A percentile compares a stretch with the other conserved stretches of the same genome.
Evolutionary conservation across 53 echinoderm and acorn worm genomes (phyloP).

Genomic region (Echinometra lucunter): DNA sequence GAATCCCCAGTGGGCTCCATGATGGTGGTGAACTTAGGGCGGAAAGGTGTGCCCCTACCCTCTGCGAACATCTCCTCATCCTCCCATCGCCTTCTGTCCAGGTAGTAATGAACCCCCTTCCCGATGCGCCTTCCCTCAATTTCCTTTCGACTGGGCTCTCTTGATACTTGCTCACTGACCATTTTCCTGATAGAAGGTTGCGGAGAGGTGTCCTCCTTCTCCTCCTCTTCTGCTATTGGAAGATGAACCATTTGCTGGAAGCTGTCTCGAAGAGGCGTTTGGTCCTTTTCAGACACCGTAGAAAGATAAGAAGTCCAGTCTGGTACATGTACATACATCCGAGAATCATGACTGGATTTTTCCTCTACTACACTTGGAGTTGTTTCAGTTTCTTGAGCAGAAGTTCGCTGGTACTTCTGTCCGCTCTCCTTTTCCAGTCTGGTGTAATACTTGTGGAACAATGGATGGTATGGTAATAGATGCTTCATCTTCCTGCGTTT

Average conservation of each 20-base stretch:
- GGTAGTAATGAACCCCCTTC: not conserved
- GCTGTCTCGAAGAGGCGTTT: not conserved
- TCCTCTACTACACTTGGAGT: constrained; percentile 7
- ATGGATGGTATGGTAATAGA: constrained; percentile 70
- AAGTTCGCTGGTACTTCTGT: constrained; percentile 42
- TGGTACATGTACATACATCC: not conserved
- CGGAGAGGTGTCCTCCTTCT: not conserved
- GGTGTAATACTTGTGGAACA: constrained; percentile 76
- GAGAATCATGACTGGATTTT: constrained; percentile 42
- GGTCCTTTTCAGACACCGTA: not conserved
- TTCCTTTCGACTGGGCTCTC: not conserved
- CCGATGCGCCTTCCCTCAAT: not conserved
- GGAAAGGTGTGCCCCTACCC: constrained; percentile 18
- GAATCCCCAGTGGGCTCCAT: constrained; percentile 73
- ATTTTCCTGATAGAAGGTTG: not conserved
- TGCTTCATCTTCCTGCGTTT: constrained; percentile 42
- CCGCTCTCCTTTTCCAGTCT: constrained; percentile 20
- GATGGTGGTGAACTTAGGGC: constrained; percentile 33
- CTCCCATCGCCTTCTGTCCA: constrained; percentile 35
- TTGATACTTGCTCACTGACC: not conserved
- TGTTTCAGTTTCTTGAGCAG: not conserved
- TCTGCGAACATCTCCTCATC: constrained; percentile 46
- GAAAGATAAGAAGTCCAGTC: constrained; percentile 1
- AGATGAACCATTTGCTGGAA: not conserved
- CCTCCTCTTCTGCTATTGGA: constrained; percentile 15